phyloP scores from a whole-genome alignment of 2,888 invertebrate genomes.

The Xanthorhoe spadicearia region DNA sequence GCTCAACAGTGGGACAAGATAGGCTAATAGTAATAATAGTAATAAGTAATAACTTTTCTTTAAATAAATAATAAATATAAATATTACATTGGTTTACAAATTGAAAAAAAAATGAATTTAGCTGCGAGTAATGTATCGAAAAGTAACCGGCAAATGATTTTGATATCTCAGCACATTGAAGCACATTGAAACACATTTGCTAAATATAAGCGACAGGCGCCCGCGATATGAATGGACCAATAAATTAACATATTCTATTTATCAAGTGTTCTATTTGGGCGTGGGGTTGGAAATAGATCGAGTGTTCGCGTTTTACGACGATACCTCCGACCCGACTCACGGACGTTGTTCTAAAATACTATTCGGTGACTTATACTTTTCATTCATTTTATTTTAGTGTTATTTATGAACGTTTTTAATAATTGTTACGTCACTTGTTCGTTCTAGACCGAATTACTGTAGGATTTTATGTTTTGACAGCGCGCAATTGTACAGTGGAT shows the following conservation, averaged over 20 bases:
- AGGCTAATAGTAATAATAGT: too few relatives aligned
- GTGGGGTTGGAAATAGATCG: conserved; percentile 8
- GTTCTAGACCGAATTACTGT: too few relatives aligned
- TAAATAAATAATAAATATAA: too few relatives aligned
- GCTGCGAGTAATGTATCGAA: not conserved
- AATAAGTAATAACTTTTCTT: too few relatives aligned
- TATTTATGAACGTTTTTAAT: too few relatives aligned
- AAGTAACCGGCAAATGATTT: not conserved
- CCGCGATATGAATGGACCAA: conserved; percentile 20
- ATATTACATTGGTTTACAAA: too few relatives aligned
- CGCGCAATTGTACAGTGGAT: too few relatives aligned
- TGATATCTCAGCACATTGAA: not conserved
- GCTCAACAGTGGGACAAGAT: too few relatives aligned
- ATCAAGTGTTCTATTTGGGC: conserved; percentile 19
- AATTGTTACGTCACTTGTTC: too few relatives aligned
- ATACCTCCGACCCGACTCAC: conserved; percentile 24
- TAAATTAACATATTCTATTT: conserved; percentile 15
- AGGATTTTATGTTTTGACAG: too few relatives aligned
- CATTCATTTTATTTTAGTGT: not conserved
- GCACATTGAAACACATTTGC: not conserved
- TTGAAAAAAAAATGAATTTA: too few relatives aligned
- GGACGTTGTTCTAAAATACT: conserved; percentile 11
- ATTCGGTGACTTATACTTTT: not conserved
- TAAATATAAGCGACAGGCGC: conserved; percentile 15
- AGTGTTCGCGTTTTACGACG: conserved; percentile 36